Evolutionary conservation across 2,797 vertebrate genomes (phyloP), one percentile per base, ranked within the genome.

Genomic region (Selene dorsalis): DNA sequence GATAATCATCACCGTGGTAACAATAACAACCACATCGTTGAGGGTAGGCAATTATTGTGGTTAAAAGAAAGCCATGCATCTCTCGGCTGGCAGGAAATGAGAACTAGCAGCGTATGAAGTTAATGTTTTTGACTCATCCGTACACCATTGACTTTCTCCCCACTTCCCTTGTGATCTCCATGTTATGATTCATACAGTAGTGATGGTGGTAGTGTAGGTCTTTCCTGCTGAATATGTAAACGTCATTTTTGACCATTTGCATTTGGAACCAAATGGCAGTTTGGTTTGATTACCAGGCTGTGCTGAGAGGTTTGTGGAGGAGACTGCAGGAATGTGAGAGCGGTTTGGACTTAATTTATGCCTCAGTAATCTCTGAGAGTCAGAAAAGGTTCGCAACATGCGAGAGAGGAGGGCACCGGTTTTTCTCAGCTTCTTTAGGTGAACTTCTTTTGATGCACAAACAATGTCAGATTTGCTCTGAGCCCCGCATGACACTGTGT

Each of bases 391-490:
- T 63, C 2, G 8, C 0, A 13, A 38, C 26, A 30, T 50, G 26
- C 45, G 53, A 26, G 52, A 28, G 26, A 64, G 22, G 45, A 52
- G 35, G 66, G 47, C 24, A 4, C 7, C 0, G 1, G 0, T 32
- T 20, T 65, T 57, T 57, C 18, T 75, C 35, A 39, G 1, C 38
- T 28, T 75, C 48, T 78, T 79, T 41, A 53, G 41, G 48, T 70
- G 38, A 57, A 41, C 18, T 39, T 67, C 35, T 55, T 55, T 13
- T 59, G 24, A 48, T 45, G 39, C 72, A 69, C 24, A 75, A 63
- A 71, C 41, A 50, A 67, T 72, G 69, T 75, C 74, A 78, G 70
- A 65, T 72, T 52, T 35, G 18, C 64, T 62, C 66, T 69, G 28
- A 5, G 69, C 64, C 69, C 57, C n/a, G 16, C n/a, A 17, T 60